These are phyloP conservation scores for Phyllotreta striolata DNA, from an alignment of 2,888 invertebrate species.

Conservation along the genomic window DNA sequence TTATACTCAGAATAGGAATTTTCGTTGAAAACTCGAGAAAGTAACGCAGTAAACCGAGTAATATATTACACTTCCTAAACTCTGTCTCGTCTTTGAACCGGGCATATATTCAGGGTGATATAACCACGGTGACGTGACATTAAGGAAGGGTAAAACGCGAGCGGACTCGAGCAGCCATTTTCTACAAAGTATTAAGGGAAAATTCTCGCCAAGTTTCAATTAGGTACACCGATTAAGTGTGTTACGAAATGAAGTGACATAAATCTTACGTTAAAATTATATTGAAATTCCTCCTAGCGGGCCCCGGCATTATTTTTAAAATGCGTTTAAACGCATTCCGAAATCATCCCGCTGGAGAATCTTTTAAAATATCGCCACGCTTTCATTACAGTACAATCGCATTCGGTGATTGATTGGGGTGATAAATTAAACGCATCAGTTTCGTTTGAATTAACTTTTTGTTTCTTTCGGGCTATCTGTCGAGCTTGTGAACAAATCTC, in stretches of 20 bases:
- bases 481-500: too few species aligned
- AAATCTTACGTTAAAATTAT: conserved; percentile 50
- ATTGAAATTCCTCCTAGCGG: conserved; percentile 23
- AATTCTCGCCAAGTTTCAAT: conserved; percentile 53
- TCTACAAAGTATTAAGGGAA: conserved; percentile 44
- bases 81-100: conserved; percentile 25
- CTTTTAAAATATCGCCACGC: too few species aligned
- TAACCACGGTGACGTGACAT: conserved; percentile 41
- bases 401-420: too few species aligned
- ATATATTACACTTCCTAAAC: conserved; percentile 33
- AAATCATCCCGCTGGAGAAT: too few species aligned
- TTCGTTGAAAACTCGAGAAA: conserved; percentile 24
- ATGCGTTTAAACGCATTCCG: too few species aligned
- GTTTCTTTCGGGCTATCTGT: too few species aligned
- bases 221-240: conserved; percentile 53
- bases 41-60: conserved; percentile 29
- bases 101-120: conserved; percentile 32
- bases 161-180: conserved; percentile 46
- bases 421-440: too few species aligned
- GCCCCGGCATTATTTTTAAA: too few species aligned
- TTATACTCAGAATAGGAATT: conserved; percentile 27
- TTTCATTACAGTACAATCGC: too few species aligned
- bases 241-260: conserved; percentile 46
- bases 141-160: conserved; percentile 40
- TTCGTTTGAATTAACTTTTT: too few species aligned